Conservation (phyloP, 53 echinoderm and acorn worm species). For the Paracentrotus lividus region DNA sequence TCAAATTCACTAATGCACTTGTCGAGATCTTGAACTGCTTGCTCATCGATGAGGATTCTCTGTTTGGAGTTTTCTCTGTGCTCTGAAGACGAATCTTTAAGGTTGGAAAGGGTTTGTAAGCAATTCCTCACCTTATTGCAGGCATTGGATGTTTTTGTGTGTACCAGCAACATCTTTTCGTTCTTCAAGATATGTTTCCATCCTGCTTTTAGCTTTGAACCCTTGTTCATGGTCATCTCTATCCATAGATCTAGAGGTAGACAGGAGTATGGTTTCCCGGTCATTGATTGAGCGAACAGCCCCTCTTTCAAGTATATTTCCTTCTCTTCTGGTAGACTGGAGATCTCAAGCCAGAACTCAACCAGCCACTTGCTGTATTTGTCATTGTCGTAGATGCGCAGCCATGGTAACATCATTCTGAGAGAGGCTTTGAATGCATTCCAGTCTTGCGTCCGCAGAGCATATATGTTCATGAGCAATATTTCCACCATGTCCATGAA, state of each 20-base stretch:
- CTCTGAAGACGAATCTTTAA: too few species aligned
- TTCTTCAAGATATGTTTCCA: slow-evolving; percentile 65
- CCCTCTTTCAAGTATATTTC: slow-evolving; percentile 20
- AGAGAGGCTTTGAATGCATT: slow-evolving; percentile 42
- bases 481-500: slow-evolving; percentile 67
- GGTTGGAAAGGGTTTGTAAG: too few species aligned
- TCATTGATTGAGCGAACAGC: slow-evolving; percentile 72
- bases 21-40: too few species aligned
- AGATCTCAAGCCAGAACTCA: slow-evolving; percentile 42
- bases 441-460: slow-evolving; percentile 49
- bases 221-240: slow-evolving; percentile 71
- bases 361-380: slow-evolving; percentile 53
- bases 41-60: too few species aligned
- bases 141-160: slow-evolving; percentile 43
- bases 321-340: slow-evolving; percentile 34
- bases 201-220: slow-evolving; percentile 65
- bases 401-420: slow-evolving; percentile 68
- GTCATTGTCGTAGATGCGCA: slow-evolving; percentile 62
- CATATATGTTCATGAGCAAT: slow-evolving; percentile 58
- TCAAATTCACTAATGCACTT: too few species aligned
- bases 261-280: slow-evolving; percentile 68
- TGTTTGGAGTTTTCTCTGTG: too few species aligned
- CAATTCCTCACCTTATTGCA: slow-evolving; percentile 36
- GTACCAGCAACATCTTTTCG: slow-evolving; percentile 48
- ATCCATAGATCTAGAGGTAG: slow-evolving; percentile 72